Evolutionary conservation across 1,140 invertebrate genomes (phyloP), one percentile per base, ranked within the genome.

Genomic region (Calycopis cecrops): DNA sequence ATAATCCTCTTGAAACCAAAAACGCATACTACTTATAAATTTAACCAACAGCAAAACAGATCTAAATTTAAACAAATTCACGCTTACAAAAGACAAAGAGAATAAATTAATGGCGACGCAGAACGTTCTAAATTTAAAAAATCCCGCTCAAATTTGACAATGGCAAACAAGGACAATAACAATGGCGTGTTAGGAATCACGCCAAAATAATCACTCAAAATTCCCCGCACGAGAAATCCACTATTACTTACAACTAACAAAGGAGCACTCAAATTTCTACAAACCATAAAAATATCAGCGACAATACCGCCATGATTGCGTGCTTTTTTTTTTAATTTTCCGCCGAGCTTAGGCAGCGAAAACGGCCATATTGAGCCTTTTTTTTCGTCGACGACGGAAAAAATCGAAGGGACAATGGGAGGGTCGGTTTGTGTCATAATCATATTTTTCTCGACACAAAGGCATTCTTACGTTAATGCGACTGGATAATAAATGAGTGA

Each of bases 401-500:
- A 78, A 79, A 79, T 76, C 76, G 71, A 77, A 79, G 74, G 77
- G 66, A 83, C 79, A 83, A 83, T 79, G 65, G 76, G 67, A 69
- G 59, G 78, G 67, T 44, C 66, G 69, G 67, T 67, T 66, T 64
- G 67, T 66, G 79, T 76, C 77, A 76, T 83, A 80, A 83, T 83
- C 79, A 80, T 83, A 83, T 80, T 83, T 82, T 80, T 76, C 66
- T 61, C 71, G 8, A 33, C 71, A 83, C 79, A 80, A 83, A 80
- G 57, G 72, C 74, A 67, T 74, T 71, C 77, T 80, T 79, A 77
- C 72, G 62, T 76, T 79, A 83, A 80, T 83, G 76, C 71, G 66
- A 63, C 62, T 67, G 67, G 40, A 58, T 75, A 74, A 78, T 76
- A 79, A 76, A 79, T 74, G 76, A 69, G 70, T 73, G 71, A 67